Conservation (phyloP, 2,797 vertebrate genomes). For the Liparis tanakae region DNA sequence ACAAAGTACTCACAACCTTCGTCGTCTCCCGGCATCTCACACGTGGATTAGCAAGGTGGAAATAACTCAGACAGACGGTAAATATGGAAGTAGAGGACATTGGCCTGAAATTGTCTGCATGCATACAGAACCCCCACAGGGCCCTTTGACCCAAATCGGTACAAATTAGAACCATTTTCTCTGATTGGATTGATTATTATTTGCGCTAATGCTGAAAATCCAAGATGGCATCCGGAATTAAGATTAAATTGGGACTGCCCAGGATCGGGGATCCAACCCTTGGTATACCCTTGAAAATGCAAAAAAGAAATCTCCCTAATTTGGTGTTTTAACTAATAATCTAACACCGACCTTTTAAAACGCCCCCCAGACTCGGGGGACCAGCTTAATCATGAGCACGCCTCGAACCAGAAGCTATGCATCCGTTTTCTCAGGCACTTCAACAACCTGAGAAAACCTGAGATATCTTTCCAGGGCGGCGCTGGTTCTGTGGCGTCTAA, state of each 20-base stretch:
- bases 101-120: not conserved
- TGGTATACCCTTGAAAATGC: too few relatives aligned
- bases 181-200: too few relatives aligned
- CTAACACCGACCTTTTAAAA: conserved; percentile 4
- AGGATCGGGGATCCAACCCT: too few relatives aligned
- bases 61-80: too few relatives aligned
- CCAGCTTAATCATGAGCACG: conserved; percentile 4
- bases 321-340: not conserved
- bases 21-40: too few relatives aligned
- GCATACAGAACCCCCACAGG: not conserved
- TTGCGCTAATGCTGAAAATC: not conserved
- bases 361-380: not conserved
- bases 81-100: not conserved
- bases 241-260: not conserved
- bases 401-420: not conserved
- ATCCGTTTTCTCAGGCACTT: conserved; percentile 4
- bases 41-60: too few relatives aligned
- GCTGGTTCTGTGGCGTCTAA: not conserved
- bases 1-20: too few relatives aligned
- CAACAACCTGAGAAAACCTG: not conserved
- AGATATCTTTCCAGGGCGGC: not conserved
- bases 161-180: too few relatives aligned
- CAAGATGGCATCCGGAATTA: not conserved
- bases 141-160: too few relatives aligned
- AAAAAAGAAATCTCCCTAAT: not conserved